phyloP scores from a whole-genome alignment of 2,797 vertebrate species.

The Heliangelus exortis region DNA sequence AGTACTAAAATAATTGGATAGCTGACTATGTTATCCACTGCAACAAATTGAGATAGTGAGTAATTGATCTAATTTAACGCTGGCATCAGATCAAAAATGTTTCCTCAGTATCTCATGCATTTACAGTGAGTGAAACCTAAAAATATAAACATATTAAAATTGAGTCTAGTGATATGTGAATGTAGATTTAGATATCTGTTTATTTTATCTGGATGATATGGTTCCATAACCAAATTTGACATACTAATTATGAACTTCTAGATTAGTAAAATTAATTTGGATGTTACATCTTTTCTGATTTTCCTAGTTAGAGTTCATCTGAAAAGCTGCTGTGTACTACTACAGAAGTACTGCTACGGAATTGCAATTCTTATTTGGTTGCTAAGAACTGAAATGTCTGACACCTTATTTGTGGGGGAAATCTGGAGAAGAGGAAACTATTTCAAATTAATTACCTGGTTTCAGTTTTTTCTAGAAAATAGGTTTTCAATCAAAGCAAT shows the following conservation, averaged over 20 bases:
- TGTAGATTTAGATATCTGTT: background rate
- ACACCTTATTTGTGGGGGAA: background rate
- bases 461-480: background rate
- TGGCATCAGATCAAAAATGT: slow-evolving; percentile 40
- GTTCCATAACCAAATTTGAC: background rate
- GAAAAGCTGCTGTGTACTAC: background rate
- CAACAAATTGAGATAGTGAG: slow-evolving; percentile 62
- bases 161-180: background rate
- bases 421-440: background rate
- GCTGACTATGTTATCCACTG: slow-evolving; percentile 49
- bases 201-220: background rate
- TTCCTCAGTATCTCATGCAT: slow-evolving; percentile 14
- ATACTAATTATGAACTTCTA: background rate
- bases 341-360: background rate
- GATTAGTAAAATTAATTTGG: background rate
- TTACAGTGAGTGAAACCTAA: slow-evolving; percentile 24
- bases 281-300: background rate
- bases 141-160: slow-evolving; percentile 26
- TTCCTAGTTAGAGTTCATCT: background rate
- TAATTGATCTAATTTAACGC: slow-evolving; percentile 60
- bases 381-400: background rate
- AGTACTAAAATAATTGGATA: slow-evolving; percentile 66
- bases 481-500: background rate
- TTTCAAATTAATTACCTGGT: background rate
- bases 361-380: background rate